phyloP scores from a whole-genome alignment of 2,888 invertebrate species.

The Gibbula magus region DNA sequence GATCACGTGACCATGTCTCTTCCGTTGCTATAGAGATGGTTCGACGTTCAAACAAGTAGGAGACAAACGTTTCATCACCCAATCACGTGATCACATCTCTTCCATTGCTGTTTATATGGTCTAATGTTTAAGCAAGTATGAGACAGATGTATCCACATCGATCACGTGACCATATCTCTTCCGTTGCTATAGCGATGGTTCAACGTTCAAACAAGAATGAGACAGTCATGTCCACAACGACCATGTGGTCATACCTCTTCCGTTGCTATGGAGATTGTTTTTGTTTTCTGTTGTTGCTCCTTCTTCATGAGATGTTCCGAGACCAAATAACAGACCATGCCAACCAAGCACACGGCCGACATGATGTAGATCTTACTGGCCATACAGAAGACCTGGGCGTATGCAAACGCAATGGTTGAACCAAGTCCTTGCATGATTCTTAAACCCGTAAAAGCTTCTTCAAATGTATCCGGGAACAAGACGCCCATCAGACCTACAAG shows the following conservation, averaged over 20 bases:
- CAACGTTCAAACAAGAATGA: too few relatives aligned
- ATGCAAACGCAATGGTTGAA: conserved; percentile 59
- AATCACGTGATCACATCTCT: too few relatives aligned
- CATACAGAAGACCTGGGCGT: conserved; percentile 65
- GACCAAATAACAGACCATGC: conserved; percentile 53
- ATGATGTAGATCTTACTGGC: conserved; percentile 59
- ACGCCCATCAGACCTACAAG: conserved; percentile 67
- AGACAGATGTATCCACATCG: too few relatives aligned
- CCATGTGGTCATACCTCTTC: neutral
- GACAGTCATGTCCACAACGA: neutral
- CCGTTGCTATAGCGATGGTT: too few relatives aligned
- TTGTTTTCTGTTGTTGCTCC: neutral
- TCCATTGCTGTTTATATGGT: too few relatives aligned
- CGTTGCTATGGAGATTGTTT: neutral
- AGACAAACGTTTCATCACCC: too few relatives aligned
- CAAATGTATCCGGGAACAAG: conserved; percentile 68
- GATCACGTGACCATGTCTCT: neutral
- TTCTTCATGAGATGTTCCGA: conserved; percentile 56
- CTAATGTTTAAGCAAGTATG: too few relatives aligned
- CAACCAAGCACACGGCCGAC: conserved; percentile 47
- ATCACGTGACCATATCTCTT: too few relatives aligned
- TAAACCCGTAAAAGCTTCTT: conserved; percentile 69
- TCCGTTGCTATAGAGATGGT: neutral
- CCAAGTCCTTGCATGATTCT: conserved; percentile 69
- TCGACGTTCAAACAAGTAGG: neutral